Evolutionary conservation across 2,113 vertebrate species (phyloP), one percentile per base, ranked within the genome.

Genomic region (Mus pahari): DNA sequence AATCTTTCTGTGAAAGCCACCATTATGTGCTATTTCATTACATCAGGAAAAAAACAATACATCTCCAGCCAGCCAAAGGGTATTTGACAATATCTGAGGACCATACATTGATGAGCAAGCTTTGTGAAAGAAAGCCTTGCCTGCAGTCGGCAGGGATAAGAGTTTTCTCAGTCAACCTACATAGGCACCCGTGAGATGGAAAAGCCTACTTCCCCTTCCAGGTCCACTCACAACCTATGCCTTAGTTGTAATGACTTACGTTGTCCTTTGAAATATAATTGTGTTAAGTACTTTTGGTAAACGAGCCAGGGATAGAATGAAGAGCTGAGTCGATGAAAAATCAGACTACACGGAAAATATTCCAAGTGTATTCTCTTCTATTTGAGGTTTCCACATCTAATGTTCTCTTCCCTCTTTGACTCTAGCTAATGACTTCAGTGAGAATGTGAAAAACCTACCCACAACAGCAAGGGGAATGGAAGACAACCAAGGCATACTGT

Each of bases 401-500:
- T 0, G 9, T 62, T 93, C 26, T 42, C 64, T 70, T 81, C 19
- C 17, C 3, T 58, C 19, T 74, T 55, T 55, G 60, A 53, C 14
- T 93, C 64, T 33, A 42, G 28, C 58, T 48, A 62, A 83, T 87
- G 24, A 45, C 31, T 84, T 79, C 31, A 73, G 11, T 58, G 24
- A 89, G 11, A 92, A 64, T 14, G 64, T 50, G 13, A 5, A 24
- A 55, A 86, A 33, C 10, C 4, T 22, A 77, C 19, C 42, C 9
- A 1, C 2, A 42, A 17, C 2, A 62, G 26, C n/a, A 79, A 10
- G 7, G 4, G 19, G 12, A 64, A 24, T 5, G 10, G 0, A 3
- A 24, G 70, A 2, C 13, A 33, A 3, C 45, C 24, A 1, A 64
- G 3, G 2, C 9, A 8, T 36, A 36, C 11, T 39, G 2, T 16